Evolutionary conservation across 1,140 invertebrate species (phyloP).

Genomic region (Trissolcus basalis): DNA sequence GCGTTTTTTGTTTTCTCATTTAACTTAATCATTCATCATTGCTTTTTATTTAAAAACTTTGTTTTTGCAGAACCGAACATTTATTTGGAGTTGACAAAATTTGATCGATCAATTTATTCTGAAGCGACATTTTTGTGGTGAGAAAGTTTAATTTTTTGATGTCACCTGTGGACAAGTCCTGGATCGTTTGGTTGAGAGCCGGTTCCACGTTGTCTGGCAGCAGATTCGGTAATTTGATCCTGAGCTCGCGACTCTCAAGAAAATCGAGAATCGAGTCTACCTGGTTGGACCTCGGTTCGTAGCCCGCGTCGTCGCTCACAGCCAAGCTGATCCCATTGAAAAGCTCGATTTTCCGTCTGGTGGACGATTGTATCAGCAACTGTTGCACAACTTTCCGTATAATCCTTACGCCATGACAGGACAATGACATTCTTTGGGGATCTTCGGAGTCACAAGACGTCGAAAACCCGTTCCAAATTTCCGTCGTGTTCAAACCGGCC

Average conservation of each 20-base stretch:
- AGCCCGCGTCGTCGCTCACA: slow-evolving; percentile 59
- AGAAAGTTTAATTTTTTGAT: slow-evolving; percentile 5
- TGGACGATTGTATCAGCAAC: slow-evolving; percentile 68
- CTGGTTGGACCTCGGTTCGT: slow-evolving; percentile 72
- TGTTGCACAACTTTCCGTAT: slow-evolving; percentile 74
- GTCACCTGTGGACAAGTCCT: slow-evolving; percentile 59
- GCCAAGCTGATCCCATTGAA: slow-evolving; percentile 81
- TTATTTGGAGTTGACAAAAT: no score
- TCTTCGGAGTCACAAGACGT: slow-evolving; percentile 63
- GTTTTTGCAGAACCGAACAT: no score
- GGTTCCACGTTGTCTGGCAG: slow-evolving; percentile 66
- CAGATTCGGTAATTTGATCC: slow-evolving; percentile 82
- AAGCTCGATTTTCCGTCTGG: slow-evolving; percentile 75
- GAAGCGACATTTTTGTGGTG: no score
- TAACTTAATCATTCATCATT: not conserved
- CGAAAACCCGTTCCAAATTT: slow-evolving; percentile 65
- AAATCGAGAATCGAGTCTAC: slow-evolving; percentile 80
- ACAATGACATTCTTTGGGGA: slow-evolving; percentile 70
- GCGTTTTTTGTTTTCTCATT: not conserved
- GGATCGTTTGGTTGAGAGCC: slow-evolving; percentile 62
- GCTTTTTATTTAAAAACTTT: slow-evolving; percentile 3
- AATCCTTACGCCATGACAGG: slow-evolving; percentile 75
- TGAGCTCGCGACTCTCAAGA: slow-evolving; percentile 81
- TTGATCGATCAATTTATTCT: no score
- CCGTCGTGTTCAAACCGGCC: slow-evolving; percentile 28